Evolutionary conservation across 2,113 vertebrate genomes (phyloP), one percentile per base, ranked within the genome.

Genomic region (Gallinago media): DNA sequence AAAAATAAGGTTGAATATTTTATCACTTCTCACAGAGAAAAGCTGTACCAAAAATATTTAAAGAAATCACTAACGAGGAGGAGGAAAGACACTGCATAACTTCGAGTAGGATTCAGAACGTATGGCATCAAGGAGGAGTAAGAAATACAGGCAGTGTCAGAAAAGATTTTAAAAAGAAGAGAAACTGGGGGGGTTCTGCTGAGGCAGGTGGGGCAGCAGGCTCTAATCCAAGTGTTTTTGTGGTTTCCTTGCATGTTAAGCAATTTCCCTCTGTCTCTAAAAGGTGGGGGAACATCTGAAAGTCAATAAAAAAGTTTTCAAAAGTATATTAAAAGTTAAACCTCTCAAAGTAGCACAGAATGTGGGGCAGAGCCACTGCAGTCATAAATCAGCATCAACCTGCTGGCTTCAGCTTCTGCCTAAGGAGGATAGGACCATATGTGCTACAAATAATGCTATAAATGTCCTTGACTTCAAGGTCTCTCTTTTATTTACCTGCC

Each of bases 381-480:
- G 66, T 93, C 76, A 94, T 95, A 88, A 89, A 94, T 92, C 83
- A 84, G 73, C 79, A 86, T 78, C 83, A 71, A 42, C 31, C 40
- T 84, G 56, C 91, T 75, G 88, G 83, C 73, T 87, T 14, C 74
- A 66, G 63, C 49, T 92, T 49, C 80, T 91, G 66, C 54, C 74
- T 32, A 54, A 84, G 40, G 36, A 92, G 36, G 70, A 87, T 70
- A 0, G 0, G 76, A 62, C 92, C 88, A 81, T 81, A 85, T 87
- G 91, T 89, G 79, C 77, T 78, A 32, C 29, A 90, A 74, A 61
- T 88, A 86, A 90, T 77, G 67, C 29, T 71, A 36, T 11, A 63
- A 91, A 63, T 31, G 76, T 61, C 80, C 93, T 95, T 94, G 58
- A 16, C 34, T 81, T 87, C 95, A 92, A 96, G 94, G 80, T 81